phyloP scores from a whole-genome alignment of 1,140 invertebrate genomes.

The Apocrypta bakeri region DNA sequence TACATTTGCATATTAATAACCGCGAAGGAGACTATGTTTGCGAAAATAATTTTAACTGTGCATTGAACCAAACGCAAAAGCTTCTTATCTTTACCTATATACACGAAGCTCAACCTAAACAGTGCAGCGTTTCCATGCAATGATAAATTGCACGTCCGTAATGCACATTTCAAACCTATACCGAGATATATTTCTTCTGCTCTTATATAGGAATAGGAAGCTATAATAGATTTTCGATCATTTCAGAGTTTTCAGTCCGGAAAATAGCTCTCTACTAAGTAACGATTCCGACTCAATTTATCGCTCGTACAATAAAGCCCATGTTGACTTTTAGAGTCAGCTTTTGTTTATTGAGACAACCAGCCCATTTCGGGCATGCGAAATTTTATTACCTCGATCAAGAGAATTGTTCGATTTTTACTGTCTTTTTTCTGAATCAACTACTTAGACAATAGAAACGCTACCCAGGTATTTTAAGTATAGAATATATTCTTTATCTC shows the following conservation, averaged over 20 bases:
- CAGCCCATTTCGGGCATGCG: too few relatives aligned
- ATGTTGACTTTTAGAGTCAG: not conserved
- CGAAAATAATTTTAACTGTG: not conserved
- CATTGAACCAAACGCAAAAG: not conserved
- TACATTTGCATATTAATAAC: slow-evolving; percentile 34
- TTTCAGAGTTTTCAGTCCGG: not conserved
- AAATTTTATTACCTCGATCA: too few relatives aligned
- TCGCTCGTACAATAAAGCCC: not conserved
- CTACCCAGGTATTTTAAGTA: too few relatives aligned
- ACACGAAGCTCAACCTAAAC: not conserved
- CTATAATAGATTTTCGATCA: slow-evolving; percentile 31
- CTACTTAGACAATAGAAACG: too few relatives aligned
- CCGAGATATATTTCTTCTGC: slow-evolving; percentile 9
- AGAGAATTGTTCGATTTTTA: too few relatives aligned
- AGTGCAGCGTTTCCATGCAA: too few relatives aligned
- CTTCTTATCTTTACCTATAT: not conserved
- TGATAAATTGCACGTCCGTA: not conserved
- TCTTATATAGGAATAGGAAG: slow-evolving; percentile 17
- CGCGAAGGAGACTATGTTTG: not conserved
- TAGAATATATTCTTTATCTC: too few relatives aligned
- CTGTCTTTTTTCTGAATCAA: too few relatives aligned
- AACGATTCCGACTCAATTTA: slow-evolving; percentile 1
- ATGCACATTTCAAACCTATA: slow-evolving; percentile 1
- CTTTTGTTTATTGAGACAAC: not conserved
- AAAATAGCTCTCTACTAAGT: slow-evolving; percentile 12